A percentile compares a stretch with the other conserved stretches of the same genome.
phyloP scores from a whole-genome alignment of 2,113 vertebrate species.

The Aspiorhynchus laticeps region DNA sequence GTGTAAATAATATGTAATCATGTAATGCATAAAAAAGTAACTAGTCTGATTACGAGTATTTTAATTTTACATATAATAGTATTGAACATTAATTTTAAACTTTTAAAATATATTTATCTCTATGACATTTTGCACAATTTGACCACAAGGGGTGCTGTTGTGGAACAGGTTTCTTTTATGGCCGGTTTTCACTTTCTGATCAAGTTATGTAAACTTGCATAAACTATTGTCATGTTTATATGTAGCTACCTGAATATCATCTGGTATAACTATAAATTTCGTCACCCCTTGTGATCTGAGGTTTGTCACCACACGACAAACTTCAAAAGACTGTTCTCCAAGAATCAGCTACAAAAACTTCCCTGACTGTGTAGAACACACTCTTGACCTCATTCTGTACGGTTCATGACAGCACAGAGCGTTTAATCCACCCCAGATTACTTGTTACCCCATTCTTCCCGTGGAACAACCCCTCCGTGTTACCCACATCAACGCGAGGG shows the following conservation, averaged over 20 bases:
- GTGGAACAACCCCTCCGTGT: background rate
- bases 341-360: background rate
- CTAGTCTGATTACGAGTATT: too few species aligned
- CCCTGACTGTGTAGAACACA: background rate
- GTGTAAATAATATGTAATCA: too few species aligned
- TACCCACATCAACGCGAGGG: background rate
- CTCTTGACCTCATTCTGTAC: background rate
- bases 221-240: background rate
- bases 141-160: too few species aligned
- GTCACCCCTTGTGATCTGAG: background rate
- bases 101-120: too few species aligned
- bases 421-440: conserved; percentile 13
- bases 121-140: too few species aligned
- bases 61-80: too few species aligned
- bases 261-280: too few species aligned
- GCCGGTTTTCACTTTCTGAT: too few species aligned
- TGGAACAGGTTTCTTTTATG: background rate
- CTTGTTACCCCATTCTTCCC: conserved; percentile 15
- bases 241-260: background rate
- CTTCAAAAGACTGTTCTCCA: background rate
- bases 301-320: background rate
- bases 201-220: too few species aligned
- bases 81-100: too few species aligned
- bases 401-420: background rate
- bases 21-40: too few species aligned